Evolutionary conservation across 1,140 invertebrate genomes (phyloP).

Genomic region (Latrodectus geometricus): DNA sequence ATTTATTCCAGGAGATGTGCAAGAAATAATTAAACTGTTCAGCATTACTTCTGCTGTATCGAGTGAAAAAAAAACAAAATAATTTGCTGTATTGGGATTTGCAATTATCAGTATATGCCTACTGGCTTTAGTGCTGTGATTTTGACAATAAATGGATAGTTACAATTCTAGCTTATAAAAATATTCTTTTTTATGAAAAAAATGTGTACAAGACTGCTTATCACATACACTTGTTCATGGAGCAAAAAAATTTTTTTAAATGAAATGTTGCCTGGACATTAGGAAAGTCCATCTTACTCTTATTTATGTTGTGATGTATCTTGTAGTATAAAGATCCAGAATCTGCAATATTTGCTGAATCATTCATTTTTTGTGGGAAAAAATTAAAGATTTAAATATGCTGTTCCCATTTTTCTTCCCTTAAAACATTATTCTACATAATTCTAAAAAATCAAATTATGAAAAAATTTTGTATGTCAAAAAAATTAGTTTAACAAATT

Average conservation of each 20-base stretch:
- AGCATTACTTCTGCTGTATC: constrained; percentile 18
- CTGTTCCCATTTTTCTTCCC: too few species aligned
- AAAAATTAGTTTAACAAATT: too few species aligned
- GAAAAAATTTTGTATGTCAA: too few species aligned
- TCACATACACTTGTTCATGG: constrained; percentile 41
- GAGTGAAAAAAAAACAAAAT: constrained; percentile 15
- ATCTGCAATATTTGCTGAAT: background rate
- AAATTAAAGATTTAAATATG: too few species aligned
- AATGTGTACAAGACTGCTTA: constrained; percentile 22
- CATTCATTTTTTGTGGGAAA: too few species aligned
- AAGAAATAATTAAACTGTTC: background rate
- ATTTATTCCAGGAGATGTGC: constrained; percentile 37
- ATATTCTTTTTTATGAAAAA: constrained; percentile 32
- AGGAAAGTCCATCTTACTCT: background rate
- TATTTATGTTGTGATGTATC: background rate
- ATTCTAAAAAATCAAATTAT: too few species aligned
- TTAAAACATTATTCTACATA: too few species aligned
- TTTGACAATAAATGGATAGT: constrained; percentile 59
- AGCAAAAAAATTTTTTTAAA: constrained; percentile 27
- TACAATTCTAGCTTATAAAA: constrained; percentile 25
- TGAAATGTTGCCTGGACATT: constrained; percentile 15
- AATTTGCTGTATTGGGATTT: constrained; percentile 4
- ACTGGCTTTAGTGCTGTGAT: constrained; percentile 57
- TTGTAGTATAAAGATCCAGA: background rate
- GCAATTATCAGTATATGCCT: constrained; percentile 53